A percentile compares a stretch with the other conserved stretches of the same genome.
Evolutionary conservation across 2,113 vertebrate species (phyloP).

Genomic region (Egretta garzetta): DNA sequence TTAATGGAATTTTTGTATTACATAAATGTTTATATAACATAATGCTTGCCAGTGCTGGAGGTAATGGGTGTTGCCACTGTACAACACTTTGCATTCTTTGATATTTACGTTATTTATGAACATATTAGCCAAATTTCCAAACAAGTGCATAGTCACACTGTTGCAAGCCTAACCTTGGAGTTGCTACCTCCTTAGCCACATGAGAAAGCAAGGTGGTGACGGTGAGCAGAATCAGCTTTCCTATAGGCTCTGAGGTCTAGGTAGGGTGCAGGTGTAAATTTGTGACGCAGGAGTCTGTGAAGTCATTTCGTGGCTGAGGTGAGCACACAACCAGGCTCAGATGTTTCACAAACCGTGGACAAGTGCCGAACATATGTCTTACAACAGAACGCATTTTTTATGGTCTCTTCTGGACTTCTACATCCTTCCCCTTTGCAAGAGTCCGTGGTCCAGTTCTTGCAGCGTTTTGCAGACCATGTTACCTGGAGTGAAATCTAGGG

Average conservation of each 20-base stretch:
- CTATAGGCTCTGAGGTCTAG: background rate
- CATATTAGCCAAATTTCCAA: constrained; percentile 11
- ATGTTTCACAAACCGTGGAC: background rate
- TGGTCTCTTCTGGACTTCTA: background rate
- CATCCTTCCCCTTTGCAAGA: background rate
- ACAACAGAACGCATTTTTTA: background rate
- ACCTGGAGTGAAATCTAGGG: background rate
- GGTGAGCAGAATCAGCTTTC: background rate
- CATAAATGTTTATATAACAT: constrained; percentile 35
- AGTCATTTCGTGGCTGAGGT: background rate
- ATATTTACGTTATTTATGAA: constrained; percentile 48
- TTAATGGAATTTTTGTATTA: constrained; percentile 50
- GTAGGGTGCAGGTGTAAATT: background rate
- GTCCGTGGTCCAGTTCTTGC: background rate
- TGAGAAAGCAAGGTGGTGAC: background rate
- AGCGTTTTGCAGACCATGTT: background rate
- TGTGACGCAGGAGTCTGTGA: background rate
- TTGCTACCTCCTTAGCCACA: background rate
- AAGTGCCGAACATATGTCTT: background rate
- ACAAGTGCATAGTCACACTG: background rate
- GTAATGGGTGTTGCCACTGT: constrained; percentile 45
- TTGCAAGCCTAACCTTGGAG: background rate
- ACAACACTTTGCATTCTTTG: constrained; percentile 49
- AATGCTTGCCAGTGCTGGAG: constrained; percentile 57
- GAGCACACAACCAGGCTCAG: background rate